phyloP scores from a whole-genome alignment of 2,113 vertebrate genomes.

The Entomyzon cyanotis region DNA sequence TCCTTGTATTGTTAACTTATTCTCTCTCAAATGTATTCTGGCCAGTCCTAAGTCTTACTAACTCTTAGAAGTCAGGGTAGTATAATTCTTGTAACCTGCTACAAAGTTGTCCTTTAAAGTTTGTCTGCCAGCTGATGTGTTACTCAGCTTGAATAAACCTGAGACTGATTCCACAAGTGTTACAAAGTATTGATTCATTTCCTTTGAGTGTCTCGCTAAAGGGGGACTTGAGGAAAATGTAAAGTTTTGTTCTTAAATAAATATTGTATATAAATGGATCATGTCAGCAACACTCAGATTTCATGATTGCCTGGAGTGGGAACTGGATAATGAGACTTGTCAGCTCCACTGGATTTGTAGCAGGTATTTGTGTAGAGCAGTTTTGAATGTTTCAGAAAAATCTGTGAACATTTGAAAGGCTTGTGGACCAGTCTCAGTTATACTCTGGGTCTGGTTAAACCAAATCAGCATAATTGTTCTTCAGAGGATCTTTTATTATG shows the following conservation, averaged over 20 bases:
- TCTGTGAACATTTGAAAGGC: not conserved
- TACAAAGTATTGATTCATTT: conserved; percentile 47
- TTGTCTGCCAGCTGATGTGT: conserved; percentile 31
- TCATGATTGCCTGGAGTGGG: conserved; percentile 37
- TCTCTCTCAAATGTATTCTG: not conserved
- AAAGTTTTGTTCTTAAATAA: conserved; percentile 60
- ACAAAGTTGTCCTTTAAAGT: conserved; percentile 24
- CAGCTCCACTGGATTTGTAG: conserved; percentile 38
- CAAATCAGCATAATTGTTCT: conserved; percentile 60
- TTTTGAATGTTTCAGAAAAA: conserved; percentile 38
- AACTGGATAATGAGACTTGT: conserved; percentile 46
- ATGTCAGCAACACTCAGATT: conserved; percentile 64
- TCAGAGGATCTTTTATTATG: conserved; percentile 58
- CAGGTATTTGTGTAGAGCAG: conserved; percentile 17
- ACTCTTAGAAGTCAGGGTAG: not conserved
- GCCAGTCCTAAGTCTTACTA: not conserved
- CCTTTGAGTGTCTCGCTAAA: conserved; percentile 46
- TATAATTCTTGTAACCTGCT: not conserved
- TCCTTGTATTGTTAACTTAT: not conserved
- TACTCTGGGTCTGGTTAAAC: conserved; percentile 5
- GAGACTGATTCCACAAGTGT: conserved; percentile 42
- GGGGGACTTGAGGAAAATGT: conserved; percentile 35
- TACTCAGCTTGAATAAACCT: conserved; percentile 36
- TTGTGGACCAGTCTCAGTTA: not conserved
- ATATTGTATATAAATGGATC: conserved; percentile 63